Evolutionary conservation across 2,888 invertebrate species (phyloP), one percentile per base, ranked within the genome.

Genomic region (Watsonalla binaria): DNA sequence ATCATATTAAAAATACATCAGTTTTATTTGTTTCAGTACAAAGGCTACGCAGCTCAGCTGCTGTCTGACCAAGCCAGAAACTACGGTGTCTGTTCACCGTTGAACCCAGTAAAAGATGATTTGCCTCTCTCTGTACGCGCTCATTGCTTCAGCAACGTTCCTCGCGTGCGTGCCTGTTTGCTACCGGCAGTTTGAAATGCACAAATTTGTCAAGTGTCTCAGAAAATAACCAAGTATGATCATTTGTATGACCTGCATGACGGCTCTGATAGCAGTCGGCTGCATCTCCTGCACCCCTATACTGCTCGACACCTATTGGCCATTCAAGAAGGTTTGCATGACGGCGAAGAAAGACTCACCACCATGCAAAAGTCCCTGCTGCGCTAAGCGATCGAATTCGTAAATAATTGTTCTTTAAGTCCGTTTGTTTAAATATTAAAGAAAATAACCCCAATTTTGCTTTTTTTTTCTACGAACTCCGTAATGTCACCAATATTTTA

Each of bases 91-190:
- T 37, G 42, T 46, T 47, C 42, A 45, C 47, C 51, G 8, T 46
- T 50, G 54, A 55, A 54, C 59, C 54, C 37, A 46, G 49, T 63
- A 58, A 78, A 84, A 82, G 61, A 89, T 89, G 89, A 84, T 88
- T 83, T 88, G 88, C 78, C 75, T 87, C 62, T 88, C 89, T 1
- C 57, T 86, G 56, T 86, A 82, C 60, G 84, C 84, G 55, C 69
- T 89, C 60, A 80, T 88, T 53, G 86, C 86, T 1, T 84, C 88
- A 42, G 86, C 86, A 42, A 75, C 88, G 48, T 54, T 86, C 47
- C 72, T 89, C 49, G 85, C 88, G 49, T 88, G 88, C 63, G 78
- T 86, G 1, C 87, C 89, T 2, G 82, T 86, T 57, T 86, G 86
- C 70, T 82, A 76, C 63, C 69, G 77, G 48, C 81, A 82, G 52